Evolutionary conservation across 2,888 invertebrate genomes (phyloP).

Genomic region (Hirtodrosophila alboralis): DNA sequence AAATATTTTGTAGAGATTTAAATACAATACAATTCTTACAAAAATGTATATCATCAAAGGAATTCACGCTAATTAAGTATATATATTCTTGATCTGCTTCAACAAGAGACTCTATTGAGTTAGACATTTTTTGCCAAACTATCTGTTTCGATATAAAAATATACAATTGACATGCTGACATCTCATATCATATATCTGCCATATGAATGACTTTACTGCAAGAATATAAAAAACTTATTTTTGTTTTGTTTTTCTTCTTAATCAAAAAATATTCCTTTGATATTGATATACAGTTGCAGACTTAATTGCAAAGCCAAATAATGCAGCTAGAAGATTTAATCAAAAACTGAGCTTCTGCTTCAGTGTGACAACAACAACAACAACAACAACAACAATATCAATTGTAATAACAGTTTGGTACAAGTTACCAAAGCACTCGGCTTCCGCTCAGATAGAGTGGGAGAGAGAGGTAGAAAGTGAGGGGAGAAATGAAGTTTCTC

Average conservation of each 20-base stretch:
- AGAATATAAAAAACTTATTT: background rate
- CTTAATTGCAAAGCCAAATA: conserved; percentile 15
- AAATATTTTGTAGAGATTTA: too few relatives aligned
- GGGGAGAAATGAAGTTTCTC: background rate
- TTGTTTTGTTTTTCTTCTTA: background rate
- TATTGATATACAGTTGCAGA: conserved; percentile 17
- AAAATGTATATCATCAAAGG: too few relatives aligned
- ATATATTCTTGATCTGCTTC: too few relatives aligned
- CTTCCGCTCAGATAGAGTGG: conserved; percentile 72
- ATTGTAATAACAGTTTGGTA: conserved; percentile 45
- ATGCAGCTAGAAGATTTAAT: conserved; percentile 7
- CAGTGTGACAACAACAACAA: conserved; percentile 2
- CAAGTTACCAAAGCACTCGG: conserved; percentile 77
- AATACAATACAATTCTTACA: too few relatives aligned
- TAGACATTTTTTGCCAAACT: too few relatives aligned
- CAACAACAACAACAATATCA: conserved; percentile 14
- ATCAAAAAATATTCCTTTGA: conserved; percentile 2
- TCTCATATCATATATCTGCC: too few relatives aligned
- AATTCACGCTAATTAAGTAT: too few relatives aligned
- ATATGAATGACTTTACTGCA: too few relatives aligned
- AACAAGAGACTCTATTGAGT: too few relatives aligned
- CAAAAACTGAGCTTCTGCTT: conserved; percentile 11
- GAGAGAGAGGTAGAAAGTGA: background rate
- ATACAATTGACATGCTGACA: too few relatives aligned
- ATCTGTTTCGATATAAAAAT: too few relatives aligned